Base-by-base conservation (phyloP, 2,113 vertebrate genomes). In the Albula glossodonta region DNA sequence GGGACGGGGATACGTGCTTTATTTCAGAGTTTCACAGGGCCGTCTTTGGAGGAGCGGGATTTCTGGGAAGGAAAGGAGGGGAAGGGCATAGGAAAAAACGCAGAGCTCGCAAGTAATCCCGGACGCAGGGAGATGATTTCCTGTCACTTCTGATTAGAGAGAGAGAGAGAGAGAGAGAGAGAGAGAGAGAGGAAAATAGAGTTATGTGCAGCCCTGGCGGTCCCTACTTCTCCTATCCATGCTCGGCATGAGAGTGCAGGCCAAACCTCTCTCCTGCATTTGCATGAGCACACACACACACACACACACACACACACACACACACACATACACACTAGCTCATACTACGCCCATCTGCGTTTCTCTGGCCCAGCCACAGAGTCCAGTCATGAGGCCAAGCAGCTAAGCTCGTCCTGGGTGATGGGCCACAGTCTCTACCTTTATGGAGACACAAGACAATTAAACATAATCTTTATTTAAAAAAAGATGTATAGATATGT, bases 1-100 rank as follows among this genome's bases (percentile, higher is more conserved):
- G 81, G 84, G 81, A 51, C 19, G 51, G 48, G 25, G 13, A 56
- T 83, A 53, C 31, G 84, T 70, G 81, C 48, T n/a, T 78, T 78
- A 49, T 83, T 83, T 78, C 31, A 9, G 17, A 60, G 53, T 81
- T n/a, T 52, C 53, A 12, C 7, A 12, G n/a, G 52, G 51, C 51
- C 5, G 41, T 84, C 51, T 80, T 80, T 78, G 63, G 56, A 48
- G 13, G 15, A 10, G 53, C 63, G 77, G 70, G 51, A 81, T 51
- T 63, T 86, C 48, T 31, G 53, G 80, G 85, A 52, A 53, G n/a
- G 49, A 60, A n/a, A 66, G 15, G 31, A 41, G 19, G 50, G 52
- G 51, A 79, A 8, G 10, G 25, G 2, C 74, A 13, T 60, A 5
- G 12, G 79, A 56, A 82, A 82, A 53, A 78, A 4, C 9, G 50